Conservation (phyloP, 2,113 vertebrate species). For the Cololabis saira region DNA sequence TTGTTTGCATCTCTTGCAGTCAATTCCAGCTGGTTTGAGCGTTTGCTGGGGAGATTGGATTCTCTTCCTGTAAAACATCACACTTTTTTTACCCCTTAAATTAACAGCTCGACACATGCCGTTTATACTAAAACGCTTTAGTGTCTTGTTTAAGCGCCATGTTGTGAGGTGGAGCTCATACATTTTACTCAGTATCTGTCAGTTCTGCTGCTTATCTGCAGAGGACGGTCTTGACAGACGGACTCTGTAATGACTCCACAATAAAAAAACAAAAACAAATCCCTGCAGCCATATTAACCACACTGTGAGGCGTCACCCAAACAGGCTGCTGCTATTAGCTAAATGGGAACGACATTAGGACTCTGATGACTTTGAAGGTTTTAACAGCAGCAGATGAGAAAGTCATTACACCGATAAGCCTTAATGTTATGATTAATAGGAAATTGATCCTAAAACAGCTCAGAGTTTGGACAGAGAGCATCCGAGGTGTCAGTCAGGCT, state of each 20-base stretch:
- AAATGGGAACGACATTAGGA: too few relatives aligned
- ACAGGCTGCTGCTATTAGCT: neutral
- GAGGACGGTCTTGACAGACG: neutral
- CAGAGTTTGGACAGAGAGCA: too few relatives aligned
- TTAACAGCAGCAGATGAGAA: too few relatives aligned
- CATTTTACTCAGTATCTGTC: neutral
- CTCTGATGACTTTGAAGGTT: too few relatives aligned
- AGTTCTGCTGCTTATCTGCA: neutral
- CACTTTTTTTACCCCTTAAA: neutral
- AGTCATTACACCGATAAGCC: too few relatives aligned
- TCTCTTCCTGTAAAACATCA: constrained; percentile 7
- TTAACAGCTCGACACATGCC: too few relatives aligned
- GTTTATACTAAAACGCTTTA: too few relatives aligned
- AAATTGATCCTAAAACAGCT: too few relatives aligned
- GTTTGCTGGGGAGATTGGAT: neutral
- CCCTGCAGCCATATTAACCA: neutral
- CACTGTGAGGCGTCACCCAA: neutral
- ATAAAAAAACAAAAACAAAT: neutral
- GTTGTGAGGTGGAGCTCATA: neutral
- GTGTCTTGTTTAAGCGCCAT: neutral
- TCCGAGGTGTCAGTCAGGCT: too few relatives aligned
- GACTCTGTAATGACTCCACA: neutral
- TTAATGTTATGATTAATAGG: too few relatives aligned
- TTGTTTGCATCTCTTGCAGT: constrained; percentile 28
- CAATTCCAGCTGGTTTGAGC: constrained; percentile 10